Evolutionary conservation across 2,888 invertebrate species (phyloP).

Genomic region (Cacoxenus indagator): DNA sequence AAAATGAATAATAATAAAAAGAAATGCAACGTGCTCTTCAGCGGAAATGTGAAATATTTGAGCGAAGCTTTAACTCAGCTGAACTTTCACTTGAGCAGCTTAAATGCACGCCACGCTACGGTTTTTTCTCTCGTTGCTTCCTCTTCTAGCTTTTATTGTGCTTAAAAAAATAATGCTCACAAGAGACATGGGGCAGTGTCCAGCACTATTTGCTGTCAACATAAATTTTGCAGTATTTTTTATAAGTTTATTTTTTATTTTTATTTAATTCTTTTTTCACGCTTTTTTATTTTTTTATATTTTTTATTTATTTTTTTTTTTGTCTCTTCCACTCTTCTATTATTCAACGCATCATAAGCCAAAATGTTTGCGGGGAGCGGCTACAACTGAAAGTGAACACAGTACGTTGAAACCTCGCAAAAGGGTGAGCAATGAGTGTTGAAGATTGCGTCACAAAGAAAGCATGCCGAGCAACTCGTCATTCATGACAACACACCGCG

Average conservation of each 20-base stretch:
- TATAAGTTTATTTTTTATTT: constrained; percentile 20
- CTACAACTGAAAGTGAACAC: neutral
- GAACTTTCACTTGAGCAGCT: constrained; percentile 19
- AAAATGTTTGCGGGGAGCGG: constrained; percentile 14
- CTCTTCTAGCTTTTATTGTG: neutral
- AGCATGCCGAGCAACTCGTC: neutral
- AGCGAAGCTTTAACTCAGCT: constrained; percentile 12
- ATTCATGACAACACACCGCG: neutral
- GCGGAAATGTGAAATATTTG: constrained; percentile 14
- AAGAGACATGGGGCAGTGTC: neutral
- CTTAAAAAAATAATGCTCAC: neutral
- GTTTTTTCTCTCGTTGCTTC: neutral
- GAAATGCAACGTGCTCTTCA: neutral
- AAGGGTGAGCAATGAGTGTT: neutral
- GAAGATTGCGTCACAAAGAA: no score
- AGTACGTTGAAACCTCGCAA: neutral
- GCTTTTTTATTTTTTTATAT: neutral
- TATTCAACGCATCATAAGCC: constrained; percentile 4
- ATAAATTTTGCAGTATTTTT: constrained; percentile 44
- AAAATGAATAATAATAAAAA: neutral
- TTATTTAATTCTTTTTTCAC: no score
- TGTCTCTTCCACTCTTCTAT: neutral
- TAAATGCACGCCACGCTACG: constrained; percentile 9
- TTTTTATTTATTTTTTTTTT: constrained; percentile 11
- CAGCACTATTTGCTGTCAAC: constrained; percentile 33